Conservation (phyloP, 2,888 invertebrate species). For the Encarsia formosa region DNA sequence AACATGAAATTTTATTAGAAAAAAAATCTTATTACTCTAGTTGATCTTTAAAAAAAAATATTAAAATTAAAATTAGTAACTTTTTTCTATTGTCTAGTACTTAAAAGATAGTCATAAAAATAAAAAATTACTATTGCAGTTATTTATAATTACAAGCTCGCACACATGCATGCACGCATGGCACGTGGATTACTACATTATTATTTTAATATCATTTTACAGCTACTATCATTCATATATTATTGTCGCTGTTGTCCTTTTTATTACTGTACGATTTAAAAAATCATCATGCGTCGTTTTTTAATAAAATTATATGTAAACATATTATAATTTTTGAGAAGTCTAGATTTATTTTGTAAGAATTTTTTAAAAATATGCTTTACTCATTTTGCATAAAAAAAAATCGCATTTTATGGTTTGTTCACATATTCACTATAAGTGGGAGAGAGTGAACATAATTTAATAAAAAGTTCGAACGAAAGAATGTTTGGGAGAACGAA, state of each 20-base stretch:
- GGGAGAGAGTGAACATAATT: constrained; percentile 1
- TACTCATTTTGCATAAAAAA: constrained; percentile 1
- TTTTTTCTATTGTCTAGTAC: constrained; percentile 38
- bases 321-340: constrained; percentile 5
- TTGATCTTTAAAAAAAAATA: no score
- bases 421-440: constrained; percentile 1
- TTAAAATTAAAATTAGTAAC: constrained; percentile 31
- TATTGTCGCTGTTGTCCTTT: constrained; percentile 19
- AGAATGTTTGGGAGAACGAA: background rate
- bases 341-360: constrained; percentile 8
- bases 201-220: constrained; percentile 6
- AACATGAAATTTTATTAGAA: constrained; percentile 4
- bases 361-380: background rate
- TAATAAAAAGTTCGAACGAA: background rate
- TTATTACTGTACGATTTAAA: constrained; percentile 2
- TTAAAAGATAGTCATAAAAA: constrained; percentile 32
- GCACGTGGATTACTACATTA: constrained; percentile 17
- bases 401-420: background rate
- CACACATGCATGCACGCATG: constrained; percentile 17
- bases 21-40: constrained; percentile 17
- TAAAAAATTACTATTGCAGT: constrained; percentile 25
- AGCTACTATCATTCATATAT: constrained; percentile 6
- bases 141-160: constrained; percentile 18
- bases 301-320: background rate
- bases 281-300: constrained; percentile 2